A percentile compares a stretch with the other conserved stretches of the same genome.
These are phyloP conservation scores for Perizoma affinitatum DNA, from an alignment of 2,888 invertebrate species.

Conservation along the genomic window DNA sequence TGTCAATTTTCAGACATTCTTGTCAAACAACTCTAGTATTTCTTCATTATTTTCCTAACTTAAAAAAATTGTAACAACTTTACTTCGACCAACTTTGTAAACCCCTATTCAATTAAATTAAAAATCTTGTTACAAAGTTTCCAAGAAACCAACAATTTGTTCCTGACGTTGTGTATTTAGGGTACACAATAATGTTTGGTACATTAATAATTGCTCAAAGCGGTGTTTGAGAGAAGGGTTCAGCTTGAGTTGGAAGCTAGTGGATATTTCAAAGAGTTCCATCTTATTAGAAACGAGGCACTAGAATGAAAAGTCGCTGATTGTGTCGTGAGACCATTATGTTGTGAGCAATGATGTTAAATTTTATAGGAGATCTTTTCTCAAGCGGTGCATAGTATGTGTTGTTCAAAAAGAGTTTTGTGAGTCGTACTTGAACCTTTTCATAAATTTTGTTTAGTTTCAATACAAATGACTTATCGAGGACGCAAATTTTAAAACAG, in stretches of 20 bases:
- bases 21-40: too few species aligned
- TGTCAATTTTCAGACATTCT: too few species aligned
- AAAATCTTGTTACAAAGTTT: constrained; percentile 15
- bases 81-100: not conserved
- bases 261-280: constrained; percentile 18
- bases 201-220: constrained; percentile 32
- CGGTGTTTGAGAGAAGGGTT: constrained; percentile 24
- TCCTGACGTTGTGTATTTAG: constrained; percentile 24
- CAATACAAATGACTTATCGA: too few species aligned
- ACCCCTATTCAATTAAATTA: constrained; percentile 17
- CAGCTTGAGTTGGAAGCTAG: constrained; percentile 22
- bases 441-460: too few species aligned
- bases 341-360: constrained; percentile 8
- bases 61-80: constrained; percentile 5
- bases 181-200: constrained; percentile 32
- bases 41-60: too few species aligned
- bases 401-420: too few species aligned
- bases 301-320: constrained; percentile 25
- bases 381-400: too few species aligned
- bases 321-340: constrained; percentile 17
- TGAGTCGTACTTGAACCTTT: too few species aligned
- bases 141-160: constrained; percentile 26
- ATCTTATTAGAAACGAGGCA: constrained; percentile 21
- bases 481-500: too few species aligned
- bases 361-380: constrained; percentile 4